Percentiles rank a stretch among this genome's conserved stretches.
These are phyloP conservation scores for Hanleya hanleyi DNA, from an alignment of 2,888 invertebrate genomes.

Conservation along the genomic window DNA sequence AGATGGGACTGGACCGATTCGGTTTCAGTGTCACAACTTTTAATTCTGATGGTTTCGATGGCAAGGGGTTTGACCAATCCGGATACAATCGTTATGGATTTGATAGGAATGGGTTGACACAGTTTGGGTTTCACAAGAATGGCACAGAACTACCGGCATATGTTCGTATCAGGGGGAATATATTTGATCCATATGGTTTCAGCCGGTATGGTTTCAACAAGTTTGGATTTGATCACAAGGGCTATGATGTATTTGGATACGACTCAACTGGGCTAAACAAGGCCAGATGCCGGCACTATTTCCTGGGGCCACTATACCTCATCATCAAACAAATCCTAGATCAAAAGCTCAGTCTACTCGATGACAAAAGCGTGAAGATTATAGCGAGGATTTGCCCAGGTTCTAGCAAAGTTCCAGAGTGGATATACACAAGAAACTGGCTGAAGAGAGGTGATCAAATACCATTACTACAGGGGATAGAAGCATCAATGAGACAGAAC, in stretches of 20 bases:
- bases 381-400: conserved; percentile 57
- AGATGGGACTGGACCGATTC: conserved; percentile 58
- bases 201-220: conserved; percentile 61
- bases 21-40: conserved; percentile 64
- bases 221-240: conserved; percentile 64
- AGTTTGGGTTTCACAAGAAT: conserved; percentile 58
- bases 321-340: conserved; percentile 60
- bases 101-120: conserved; percentile 59
- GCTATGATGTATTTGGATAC: conserved; percentile 69
- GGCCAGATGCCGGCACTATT: conserved; percentile 61
- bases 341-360: conserved; percentile 47
- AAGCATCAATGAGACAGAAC: conserved; percentile 37
- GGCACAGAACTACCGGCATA: conserved; percentile 38
- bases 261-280: conserved; percentile 60
- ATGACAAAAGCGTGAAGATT: conserved; percentile 44
- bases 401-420: conserved; percentile 46
- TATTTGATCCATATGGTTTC: conserved; percentile 59
- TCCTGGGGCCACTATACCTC: conserved; percentile 65
- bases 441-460: conserved; percentile 49
- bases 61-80: conserved; percentile 60
- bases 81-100: conserved; percentile 70
- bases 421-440: conserved; percentile 55
- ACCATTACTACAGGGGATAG: conserved; percentile 46
- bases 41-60: conserved; percentile 68
- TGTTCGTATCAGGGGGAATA: conserved; percentile 3